Base-by-base conservation (phyloP, 2,113 vertebrate genomes). In the Labeo catla region DNA sequence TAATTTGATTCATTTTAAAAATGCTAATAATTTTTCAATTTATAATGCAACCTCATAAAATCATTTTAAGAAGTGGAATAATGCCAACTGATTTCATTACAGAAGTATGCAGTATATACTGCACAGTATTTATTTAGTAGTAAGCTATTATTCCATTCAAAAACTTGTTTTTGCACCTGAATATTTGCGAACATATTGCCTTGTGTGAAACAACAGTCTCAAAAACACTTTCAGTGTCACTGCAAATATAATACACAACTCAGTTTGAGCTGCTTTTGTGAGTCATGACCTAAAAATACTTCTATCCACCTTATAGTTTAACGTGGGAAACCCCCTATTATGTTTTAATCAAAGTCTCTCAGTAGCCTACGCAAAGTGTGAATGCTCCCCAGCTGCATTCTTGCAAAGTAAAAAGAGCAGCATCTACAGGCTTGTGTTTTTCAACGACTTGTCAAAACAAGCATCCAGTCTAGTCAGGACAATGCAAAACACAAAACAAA, bases 381-480 rank as follows among this genome's bases (percentile, higher is more conserved):
- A 0, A n/a, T 45, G 39, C 21, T 19, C 43, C 16, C 68, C 39
- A 72, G 45, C 68, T 72, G 11, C 39, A 72, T 72, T 72, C 68
- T 12, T 72, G 39, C 19, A 45, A 19, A 72, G 19, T 45, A 72
- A 72, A n/a, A 72, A 72, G 19, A 72, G 39, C 1, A 28, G 1
- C 28, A 28, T 28, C 28, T n/a, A n/a, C n/a, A n/a, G n/a, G n/a
- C n/a, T n/a, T n/a, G n/a, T n/a, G n/a, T n/a, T n/a, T n/a, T n/a
- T n/a, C n/a, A n/a, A n/a, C n/a, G 34, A 43, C 52, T 39, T 59
- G 16, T 39, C 76, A 39, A 45, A 79, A 79, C 77, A 80, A 45
- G 54, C 54, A 61, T 19, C 11, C 6, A 4, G 34, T 57, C 28
- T 19, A 2, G 10, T 6, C 28, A 2, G 50, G 76, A 78, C 39